Evolutionary conservation across 1,140 invertebrate genomes (phyloP).

Genomic region (Lerema accius): DNA sequence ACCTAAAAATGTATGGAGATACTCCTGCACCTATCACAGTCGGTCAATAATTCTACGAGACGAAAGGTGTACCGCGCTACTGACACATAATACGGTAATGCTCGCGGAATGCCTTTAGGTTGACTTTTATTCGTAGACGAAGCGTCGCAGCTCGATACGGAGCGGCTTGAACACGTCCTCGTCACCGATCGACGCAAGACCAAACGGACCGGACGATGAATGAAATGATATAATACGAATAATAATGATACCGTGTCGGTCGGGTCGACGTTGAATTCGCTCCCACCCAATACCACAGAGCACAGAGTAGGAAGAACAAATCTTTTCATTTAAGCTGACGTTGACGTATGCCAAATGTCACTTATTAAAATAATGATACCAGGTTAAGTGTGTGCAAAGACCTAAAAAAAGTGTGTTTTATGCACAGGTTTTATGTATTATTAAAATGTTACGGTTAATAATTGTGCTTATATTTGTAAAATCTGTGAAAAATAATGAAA

Average conservation of each 20-base stretch:
- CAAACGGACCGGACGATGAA: constrained; percentile 68
- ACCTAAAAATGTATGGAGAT: constrained; percentile 67
- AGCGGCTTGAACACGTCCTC: constrained; percentile 47
- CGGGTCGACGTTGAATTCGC: constrained; percentile 28
- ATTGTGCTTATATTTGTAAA: too few relatives aligned
- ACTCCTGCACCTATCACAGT: constrained; percentile 72
- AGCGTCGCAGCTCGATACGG: constrained; percentile 45
- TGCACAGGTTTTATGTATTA: too few relatives aligned
- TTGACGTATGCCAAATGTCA: too few relatives aligned
- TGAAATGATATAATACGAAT: constrained; percentile 42
- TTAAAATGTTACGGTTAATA: too few relatives aligned
- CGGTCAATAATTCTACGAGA: constrained; percentile 62
- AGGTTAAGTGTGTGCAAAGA: too few relatives aligned
- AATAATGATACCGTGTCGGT: constrained; percentile 5
- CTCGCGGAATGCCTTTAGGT: constrained; percentile 53
- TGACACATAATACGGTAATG: constrained; percentile 63
- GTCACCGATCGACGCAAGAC: constrained; percentile 51
- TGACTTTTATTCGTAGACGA: constrained; percentile 70
- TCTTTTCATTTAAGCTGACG: too few relatives aligned
- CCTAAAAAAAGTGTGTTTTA: too few relatives aligned
- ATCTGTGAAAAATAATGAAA: too few relatives aligned
- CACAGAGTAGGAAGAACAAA: too few relatives aligned
- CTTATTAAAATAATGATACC: too few relatives aligned
- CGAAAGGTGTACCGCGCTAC: constrained; percentile 54
- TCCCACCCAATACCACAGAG: constrained; percentile 11